Evolutionary conservation across 2,113 vertebrate species (phyloP), one percentile per base, ranked within the genome.

Genomic region (Dicaeum eximium): DNA sequence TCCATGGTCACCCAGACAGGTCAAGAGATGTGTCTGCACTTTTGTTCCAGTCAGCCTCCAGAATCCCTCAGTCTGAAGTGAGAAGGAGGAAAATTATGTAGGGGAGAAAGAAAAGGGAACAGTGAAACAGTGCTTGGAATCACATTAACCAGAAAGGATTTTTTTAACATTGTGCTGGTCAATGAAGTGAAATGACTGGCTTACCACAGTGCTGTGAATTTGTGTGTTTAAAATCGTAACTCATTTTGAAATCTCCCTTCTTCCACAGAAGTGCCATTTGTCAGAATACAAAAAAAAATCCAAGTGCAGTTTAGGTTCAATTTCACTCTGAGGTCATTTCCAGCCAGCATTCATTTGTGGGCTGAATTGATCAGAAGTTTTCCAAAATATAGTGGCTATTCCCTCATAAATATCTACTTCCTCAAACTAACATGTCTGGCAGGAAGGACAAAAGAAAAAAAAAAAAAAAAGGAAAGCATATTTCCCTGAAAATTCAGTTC

Each of bases 401-500:
- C 31, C 38, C 71, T 40, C 10, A 35, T 31, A 90, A 80, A 60
- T 47, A 82, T 35, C 44, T 80, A 47, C 33, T 92, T 90, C 69
- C 44, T 53, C 67, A 95, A 94, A 61, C 4, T 40, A 80, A 60
- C 11, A 13, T 15, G 33, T 79, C 40, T 82, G 40, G 16, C 0
- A 33, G 11, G 2, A 5, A n/a, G n/a, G n/a, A n/a, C n/a, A n/a
- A n/a, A n/a, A n/a, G n/a, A n/a, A n/a, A 7, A 23, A 54, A 28
- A n/a, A 33, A 17, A 6, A 25, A 23, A 12, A 21, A 11, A 4
- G 5, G 13, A 38, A 67, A 38, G 2, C 17, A 0, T 18, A 62
- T 91, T 95, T 89, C 48, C 57, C n/a, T 53, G 53, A 92, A 94
- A 57, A 84, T 91, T 84, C 65, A 71, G 44, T 57, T 86, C 90